Base-by-base conservation (phyloP, 2,113 vertebrate genomes). In the Amia ocellicauda region DNA sequence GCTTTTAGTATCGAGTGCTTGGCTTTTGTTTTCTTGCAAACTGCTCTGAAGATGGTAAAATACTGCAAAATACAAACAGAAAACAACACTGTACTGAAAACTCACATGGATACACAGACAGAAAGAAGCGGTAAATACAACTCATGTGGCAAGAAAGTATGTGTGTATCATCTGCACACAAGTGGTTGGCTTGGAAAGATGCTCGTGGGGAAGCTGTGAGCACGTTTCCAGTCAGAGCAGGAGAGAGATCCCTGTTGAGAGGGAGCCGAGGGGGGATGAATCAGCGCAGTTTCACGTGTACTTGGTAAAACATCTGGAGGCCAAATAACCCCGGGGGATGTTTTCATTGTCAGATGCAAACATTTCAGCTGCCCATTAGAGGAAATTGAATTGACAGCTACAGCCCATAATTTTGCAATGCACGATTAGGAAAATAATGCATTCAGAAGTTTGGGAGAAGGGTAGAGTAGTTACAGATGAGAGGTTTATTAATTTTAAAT, bases 291-390 rank as follows among this genome's bases (percentile, higher is more conserved):
- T 63, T 31, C 19, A 45, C 24, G 42, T 47, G n/a, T 29, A 17
- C 62, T 47, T 22, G 43, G 26, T 47, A 29, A 62, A 42, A 20
- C 7, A 56, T 29, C 10, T 14, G 17, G 14, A 19, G 27, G 16
- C 23, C 43, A 50, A 31, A 47, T 19, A 22, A 26, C 40, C 63
- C 41, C 42, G 7, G 14, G 50, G 51, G n/a, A 24, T 23, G 40
- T 51, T 36, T 26, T 47, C 28, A 58, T 16, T 40, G 43, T 29
- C 29, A 58, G 42, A 31, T 50, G 49, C 22, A 57, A 26, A 58
- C 27, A 28, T 45, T 50, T 50, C 42, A 31, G 41, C 62, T 49
- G 53, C 28, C 63, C 55, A 50, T 58, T 65, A 58, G 42, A 28
- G 36, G 26, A 58, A 56, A 14, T 55, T 50, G 19, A 43, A 58